Evolutionary conservation across 2,888 invertebrate genomes (phyloP).

Genomic region (Pinctada fucata): DNA sequence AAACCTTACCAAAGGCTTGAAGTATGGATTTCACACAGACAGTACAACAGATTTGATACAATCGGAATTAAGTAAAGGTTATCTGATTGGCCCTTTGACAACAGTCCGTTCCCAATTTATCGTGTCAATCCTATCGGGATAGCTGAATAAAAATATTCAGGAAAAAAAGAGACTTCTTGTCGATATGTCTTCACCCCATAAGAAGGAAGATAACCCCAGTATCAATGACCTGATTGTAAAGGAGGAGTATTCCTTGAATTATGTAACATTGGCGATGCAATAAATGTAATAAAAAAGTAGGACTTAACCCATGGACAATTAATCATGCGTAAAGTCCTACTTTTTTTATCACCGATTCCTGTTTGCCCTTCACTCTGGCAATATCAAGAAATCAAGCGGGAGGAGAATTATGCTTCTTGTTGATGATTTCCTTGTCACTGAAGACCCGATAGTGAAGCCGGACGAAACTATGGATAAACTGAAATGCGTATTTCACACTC

Average conservation of each 20-base stretch:
- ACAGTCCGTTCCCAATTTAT: constrained; percentile 13
- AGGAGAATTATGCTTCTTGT: constrained; percentile 24
- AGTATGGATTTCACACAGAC: constrained; percentile 28
- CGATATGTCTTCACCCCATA: background rate
- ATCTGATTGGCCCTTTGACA: constrained; percentile 19
- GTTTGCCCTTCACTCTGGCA: constrained; percentile 18
- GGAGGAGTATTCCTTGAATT: constrained; percentile 27
- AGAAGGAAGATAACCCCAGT: too few relatives aligned
- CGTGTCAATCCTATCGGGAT: constrained; percentile 4
- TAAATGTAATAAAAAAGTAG: constrained; percentile 14
- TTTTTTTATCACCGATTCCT: constrained; percentile 31
- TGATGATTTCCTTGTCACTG: constrained; percentile 31
- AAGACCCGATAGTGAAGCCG: background rate
- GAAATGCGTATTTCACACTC: constrained; percentile 21
- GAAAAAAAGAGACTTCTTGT: constrained; percentile 19
- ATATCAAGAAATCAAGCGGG: constrained; percentile 24
- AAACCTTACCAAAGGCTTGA: constrained; percentile 6
- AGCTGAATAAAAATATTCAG: too few relatives aligned
- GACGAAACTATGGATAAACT: constrained; percentile 14
- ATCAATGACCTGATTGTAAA: constrained; percentile 11
- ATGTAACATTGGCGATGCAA: constrained; percentile 30
- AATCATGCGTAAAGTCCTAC: constrained; percentile 17
- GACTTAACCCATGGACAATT: background rate
- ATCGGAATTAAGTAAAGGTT: constrained; percentile 14
- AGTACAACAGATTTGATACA: background rate